Percentiles rank a stretch among this genome's conserved stretches.
Evolutionary conservation across 2,888 invertebrate species (phyloP).

Genomic region (Monoplex corrugatus): DNA sequence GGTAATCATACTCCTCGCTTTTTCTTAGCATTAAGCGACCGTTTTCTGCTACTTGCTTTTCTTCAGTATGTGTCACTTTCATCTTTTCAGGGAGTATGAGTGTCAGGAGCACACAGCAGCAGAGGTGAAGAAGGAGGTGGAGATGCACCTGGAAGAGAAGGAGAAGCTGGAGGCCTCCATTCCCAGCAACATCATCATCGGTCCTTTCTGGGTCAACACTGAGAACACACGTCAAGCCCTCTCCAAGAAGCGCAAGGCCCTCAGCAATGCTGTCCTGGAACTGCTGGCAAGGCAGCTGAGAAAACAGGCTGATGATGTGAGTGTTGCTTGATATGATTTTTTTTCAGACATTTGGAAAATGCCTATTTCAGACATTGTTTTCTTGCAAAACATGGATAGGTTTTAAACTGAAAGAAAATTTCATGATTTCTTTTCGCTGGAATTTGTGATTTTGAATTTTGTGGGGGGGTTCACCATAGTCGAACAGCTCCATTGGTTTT

Average conservation of each 20-base stretch:
- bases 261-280: constrained; percentile 87
- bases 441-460: too few relatives aligned
- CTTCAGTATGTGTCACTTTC: background rate
- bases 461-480: too few relatives aligned
- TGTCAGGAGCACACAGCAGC: constrained; percentile 86
- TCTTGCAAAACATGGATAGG: too few relatives aligned
- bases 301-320: constrained; percentile 86
- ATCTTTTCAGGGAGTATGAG: constrained; percentile 82
- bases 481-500: too few relatives aligned
- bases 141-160: constrained; percentile 86
- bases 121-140: constrained; percentile 88
- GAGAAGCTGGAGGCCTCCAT: constrained; percentile 87
- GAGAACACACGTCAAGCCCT: constrained; percentile 87
- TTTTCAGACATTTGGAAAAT: too few relatives aligned
- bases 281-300: constrained; percentile 88
- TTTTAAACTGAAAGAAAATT: too few relatives aligned
- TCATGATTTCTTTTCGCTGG: too few relatives aligned
- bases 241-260: constrained; percentile 87
- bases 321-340: constrained; percentile 65
- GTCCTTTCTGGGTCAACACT: constrained; percentile 88
- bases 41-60: too few relatives aligned
- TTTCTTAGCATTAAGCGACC: too few relatives aligned
- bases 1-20: too few relatives aligned
- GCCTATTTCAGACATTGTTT: too few relatives aligned
- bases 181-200: constrained; percentile 89